A percentile compares a stretch with the other conserved stretches of the same genome.
phyloP scores from a whole-genome alignment of 2,797 vertebrate species.

The Pangasius mekongensis region DNA sequence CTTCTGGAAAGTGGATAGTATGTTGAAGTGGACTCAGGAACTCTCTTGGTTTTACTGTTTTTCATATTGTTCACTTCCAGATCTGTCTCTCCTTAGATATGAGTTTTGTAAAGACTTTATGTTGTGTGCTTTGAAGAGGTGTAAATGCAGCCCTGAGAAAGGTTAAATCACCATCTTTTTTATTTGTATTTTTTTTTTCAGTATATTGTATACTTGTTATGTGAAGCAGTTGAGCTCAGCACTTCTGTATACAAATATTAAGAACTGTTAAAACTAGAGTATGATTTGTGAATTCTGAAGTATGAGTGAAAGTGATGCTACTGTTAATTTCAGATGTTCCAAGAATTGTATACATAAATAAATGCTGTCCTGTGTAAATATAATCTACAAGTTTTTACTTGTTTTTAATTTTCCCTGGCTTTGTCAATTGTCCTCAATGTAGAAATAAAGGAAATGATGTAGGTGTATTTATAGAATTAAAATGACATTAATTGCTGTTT shows the following conservation, averaged over 20 bases:
- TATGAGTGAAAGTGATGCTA: neutral
- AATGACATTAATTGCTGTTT: neutral
- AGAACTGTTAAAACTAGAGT: neutral
- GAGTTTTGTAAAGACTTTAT: neutral
- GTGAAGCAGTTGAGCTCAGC: neutral
- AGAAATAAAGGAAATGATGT: neutral
- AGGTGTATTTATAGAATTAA: neutral
- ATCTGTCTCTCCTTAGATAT: neutral
- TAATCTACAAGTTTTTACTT: neutral
- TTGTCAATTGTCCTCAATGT: neutral
- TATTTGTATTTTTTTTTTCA: too few species aligned
- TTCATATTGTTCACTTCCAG: neutral
- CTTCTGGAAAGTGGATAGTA: neutral
- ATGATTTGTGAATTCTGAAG: neutral
- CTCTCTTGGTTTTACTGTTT: neutral
- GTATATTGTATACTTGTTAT: neutral
- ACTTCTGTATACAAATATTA: neutral
- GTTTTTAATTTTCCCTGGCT: neutral
- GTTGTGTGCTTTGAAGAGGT: neutral
- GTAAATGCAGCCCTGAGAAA: neutral
- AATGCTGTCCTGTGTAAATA: neutral
- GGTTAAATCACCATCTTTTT: neutral
- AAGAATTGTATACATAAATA: neutral
- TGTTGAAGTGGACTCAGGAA: neutral
- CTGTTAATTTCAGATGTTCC: neutral